Conservation (phyloP, 2,888 invertebrate genomes). For the Drosophila seclusa region DNA sequence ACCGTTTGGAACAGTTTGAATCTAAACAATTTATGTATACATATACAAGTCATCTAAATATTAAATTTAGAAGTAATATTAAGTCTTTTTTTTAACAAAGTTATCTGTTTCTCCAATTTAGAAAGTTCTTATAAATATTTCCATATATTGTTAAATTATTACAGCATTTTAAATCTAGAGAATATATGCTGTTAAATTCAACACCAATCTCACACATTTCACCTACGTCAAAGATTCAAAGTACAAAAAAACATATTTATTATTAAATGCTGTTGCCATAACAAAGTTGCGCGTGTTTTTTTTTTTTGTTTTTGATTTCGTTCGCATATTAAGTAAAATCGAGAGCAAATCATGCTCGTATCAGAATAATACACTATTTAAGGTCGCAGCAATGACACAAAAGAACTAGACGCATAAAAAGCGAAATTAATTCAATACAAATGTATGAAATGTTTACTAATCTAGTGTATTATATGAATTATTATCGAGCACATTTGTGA, state of each 20-base stretch:
- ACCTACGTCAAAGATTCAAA: conserved; percentile 21
- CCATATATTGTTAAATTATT: not conserved
- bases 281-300: conserved; percentile 17
- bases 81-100: not conserved
- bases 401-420: not conserved
- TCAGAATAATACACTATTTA: conserved; percentile 28
- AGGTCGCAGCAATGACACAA: conserved; percentile 54
- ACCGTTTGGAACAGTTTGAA: not conserved
- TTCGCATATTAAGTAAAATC: conserved; percentile 9
- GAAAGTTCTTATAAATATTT: not conserved
- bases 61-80: not conserved
- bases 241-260: conserved; percentile 14
- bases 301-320: conserved; percentile 6
- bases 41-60: not conserved
- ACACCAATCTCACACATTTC: not conserved
- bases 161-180: not conserved
- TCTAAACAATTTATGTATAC: not conserved
- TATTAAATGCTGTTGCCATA: conserved; percentile 1
- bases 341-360: conserved; percentile 11
- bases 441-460: conserved; percentile 4
- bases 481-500: not conserved
- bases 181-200: not conserved
- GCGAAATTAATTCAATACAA: not conserved
- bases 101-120: not conserved
- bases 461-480: conserved; percentile 1